Evolutionary conservation across 1,140 invertebrate genomes (phyloP).

Genomic region (Drosophila funebris): DNA sequence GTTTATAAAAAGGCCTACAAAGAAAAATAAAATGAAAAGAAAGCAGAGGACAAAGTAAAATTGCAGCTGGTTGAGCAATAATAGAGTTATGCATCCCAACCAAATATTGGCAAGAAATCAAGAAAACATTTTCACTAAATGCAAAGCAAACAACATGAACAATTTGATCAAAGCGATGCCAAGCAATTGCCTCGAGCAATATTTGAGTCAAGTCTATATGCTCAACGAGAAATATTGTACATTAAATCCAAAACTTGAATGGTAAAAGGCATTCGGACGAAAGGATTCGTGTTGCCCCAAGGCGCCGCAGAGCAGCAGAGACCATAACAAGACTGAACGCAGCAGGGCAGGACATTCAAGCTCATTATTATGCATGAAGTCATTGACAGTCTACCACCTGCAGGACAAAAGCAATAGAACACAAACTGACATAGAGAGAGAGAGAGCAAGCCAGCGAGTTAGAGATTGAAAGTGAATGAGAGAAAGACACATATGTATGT

Average conservation of each 20-base stretch:
- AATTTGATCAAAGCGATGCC: constrained; percentile 37
- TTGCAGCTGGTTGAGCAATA: constrained; percentile 37
- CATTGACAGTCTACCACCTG: constrained; percentile 77
- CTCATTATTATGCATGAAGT: constrained; percentile 80
- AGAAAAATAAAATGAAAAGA: background rate
- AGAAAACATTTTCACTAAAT: constrained; percentile 56
- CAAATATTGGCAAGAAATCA: constrained; percentile 55
- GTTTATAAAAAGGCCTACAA: background rate
- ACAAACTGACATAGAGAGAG: constrained; percentile 26
- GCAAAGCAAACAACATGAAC: constrained; percentile 62
- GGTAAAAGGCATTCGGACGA: constrained; percentile 53
- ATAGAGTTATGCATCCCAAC: constrained; percentile 64
- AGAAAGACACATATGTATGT: constrained; percentile 13
- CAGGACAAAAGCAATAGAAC: constrained; percentile 64
- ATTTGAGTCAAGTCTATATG: constrained; percentile 56
- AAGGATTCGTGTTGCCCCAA: constrained; percentile 47
- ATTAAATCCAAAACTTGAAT: constrained; percentile 75
- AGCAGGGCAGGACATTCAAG: constrained; percentile 15
- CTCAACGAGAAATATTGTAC: constrained; percentile 60
- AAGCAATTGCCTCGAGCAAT: constrained; percentile 57
- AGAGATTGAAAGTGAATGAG: background rate
- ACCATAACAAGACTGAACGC: background rate
- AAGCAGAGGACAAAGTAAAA: constrained; percentile 1
- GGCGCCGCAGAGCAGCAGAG: constrained; percentile 12
- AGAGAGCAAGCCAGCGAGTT: background rate